Base-by-base conservation (phyloP, 2,888 invertebrate species). In the Andrena chrysosceles region DNA sequence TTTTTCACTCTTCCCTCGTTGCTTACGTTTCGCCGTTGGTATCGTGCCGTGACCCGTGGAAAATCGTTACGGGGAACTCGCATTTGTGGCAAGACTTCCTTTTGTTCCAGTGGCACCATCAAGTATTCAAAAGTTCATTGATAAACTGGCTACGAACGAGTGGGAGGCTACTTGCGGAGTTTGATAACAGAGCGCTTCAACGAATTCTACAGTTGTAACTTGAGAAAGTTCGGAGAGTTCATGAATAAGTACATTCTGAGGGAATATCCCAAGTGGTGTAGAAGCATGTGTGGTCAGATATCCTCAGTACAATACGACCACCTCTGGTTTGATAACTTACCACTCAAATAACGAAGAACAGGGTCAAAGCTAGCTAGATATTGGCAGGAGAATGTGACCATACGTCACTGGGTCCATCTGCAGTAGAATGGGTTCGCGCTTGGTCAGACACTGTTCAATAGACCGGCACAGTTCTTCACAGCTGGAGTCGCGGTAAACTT, bases 1-100 rank as follows among this genome's bases (percentile, higher is more conserved):
- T 82, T 82, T 76, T 69, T 72, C 67, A 26, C 68, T 10, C 71
- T 49, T 31, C n/a, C 20, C 23, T 29, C 49, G 54, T 31, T 26
- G 29, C 62, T 56, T n/a, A 31, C 29, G 33, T 31, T 31, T 8
- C 29, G 49, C 77, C 64, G 72, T 69, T 76, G 69, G 76, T 81
- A 70, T 70, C 52, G 48, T 29, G 6, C 23, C 33, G 66, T 29
- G 70, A 26, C 13, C 60, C 35, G 31, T 13, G 35, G 42, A 74
- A 63, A 75, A 78, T 78, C 76, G 75, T 78, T 68, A 78, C 23
- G 56, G 20, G 10, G 31, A 56, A 26, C 59, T 77, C 33, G 42
- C 59, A 52, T 66, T 73, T 35, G 56, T 29, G 23, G 10, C 7
- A 20, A 20, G n/a, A 4, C 8, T 26, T 13, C 8, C 56, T 56